phyloP scores from a whole-genome alignment of 53 echinoderm and acorn worm genomes.

The Holothuria leucospilota region DNA sequence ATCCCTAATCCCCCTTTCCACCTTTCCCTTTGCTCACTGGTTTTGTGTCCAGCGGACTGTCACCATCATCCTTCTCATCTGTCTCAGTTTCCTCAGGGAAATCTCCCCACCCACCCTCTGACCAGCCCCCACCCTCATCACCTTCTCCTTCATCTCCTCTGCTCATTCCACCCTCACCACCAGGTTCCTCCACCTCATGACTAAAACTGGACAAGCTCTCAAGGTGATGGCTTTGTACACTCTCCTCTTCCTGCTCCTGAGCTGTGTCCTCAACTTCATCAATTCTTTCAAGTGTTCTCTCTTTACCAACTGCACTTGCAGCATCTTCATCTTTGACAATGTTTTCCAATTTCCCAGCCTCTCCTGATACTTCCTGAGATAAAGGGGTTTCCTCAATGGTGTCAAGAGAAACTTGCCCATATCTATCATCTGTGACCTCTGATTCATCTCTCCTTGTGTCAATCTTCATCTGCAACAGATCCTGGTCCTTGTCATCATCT shows the following conservation, averaged over 20 bases:
- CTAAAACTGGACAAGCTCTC: slow-evolving; percentile 14
- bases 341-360: neutral
- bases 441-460: neutral
- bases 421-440: neutral
- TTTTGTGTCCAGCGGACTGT: neutral
- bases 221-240: neutral
- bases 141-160: neutral
- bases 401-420: neutral
- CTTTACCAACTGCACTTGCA: slow-evolving; percentile 16
- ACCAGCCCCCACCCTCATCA: slow-evolving; percentile 9
- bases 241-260: neutral
- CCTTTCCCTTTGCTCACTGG: neutral
- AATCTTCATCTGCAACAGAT: neutral
- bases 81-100: neutral
- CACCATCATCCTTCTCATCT: neutral
- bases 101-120: slow-evolving; percentile 17
- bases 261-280: slow-evolving; percentile 13
- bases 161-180: neutral
- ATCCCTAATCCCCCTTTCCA: slow-evolving; percentile 14
- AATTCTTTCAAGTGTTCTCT: slow-evolving; percentile 25
- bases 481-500: neutral
- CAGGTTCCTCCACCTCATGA: slow-evolving; percentile 36
- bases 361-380: neutral
- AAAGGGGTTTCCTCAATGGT: neutral
- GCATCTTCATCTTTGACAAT: slow-evolving; percentile 15